A percentile compares a stretch with the other conserved stretches of the same genome.
These are phyloP conservation scores for Erebia aethiops DNA, from an alignment of 2,888 invertebrate genomes.

Conservation along the genomic window DNA sequence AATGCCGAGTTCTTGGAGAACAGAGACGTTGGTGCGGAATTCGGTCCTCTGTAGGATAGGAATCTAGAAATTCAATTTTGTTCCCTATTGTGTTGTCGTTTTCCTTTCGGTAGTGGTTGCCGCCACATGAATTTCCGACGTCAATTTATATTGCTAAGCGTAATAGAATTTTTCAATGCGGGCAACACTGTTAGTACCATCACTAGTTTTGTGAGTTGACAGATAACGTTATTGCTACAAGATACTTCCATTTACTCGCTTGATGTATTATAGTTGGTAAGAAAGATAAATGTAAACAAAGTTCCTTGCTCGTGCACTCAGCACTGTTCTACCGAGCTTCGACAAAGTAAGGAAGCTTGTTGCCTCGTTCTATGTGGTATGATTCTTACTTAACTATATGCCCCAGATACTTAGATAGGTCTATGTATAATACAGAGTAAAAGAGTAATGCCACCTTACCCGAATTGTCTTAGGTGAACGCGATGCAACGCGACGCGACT, in stretches of 20 bases:
- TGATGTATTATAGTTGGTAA: constrained; percentile 38
- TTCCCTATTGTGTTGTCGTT: constrained; percentile 26
- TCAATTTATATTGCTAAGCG: constrained; percentile 60
- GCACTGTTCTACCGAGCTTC: neutral
- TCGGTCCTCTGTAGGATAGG: neutral
- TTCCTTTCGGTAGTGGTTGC: constrained; percentile 28
- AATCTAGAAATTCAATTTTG: constrained; percentile 24
- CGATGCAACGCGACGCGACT: no score
- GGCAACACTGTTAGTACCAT: constrained; percentile 45
- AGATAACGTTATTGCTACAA: constrained; percentile 58
- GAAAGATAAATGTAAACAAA: constrained; percentile 39
- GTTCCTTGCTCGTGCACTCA: constrained; percentile 7
- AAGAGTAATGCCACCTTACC: no score
- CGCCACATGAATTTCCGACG: constrained; percentile 35
- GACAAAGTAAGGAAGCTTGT: neutral
- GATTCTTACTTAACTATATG: neutral
- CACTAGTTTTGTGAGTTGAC: constrained; percentile 54
- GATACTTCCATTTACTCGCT: constrained; percentile 57
- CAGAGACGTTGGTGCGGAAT: no score
- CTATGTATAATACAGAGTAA: neutral
- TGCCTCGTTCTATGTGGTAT: neutral
- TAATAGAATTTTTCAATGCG: constrained; percentile 51
- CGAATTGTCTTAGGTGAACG: no score
- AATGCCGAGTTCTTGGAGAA: no score
- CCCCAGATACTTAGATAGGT: no score